phyloP scores from a whole-genome alignment of 2,888 invertebrate genomes.

The Acanthacorydalis orientalis region DNA sequence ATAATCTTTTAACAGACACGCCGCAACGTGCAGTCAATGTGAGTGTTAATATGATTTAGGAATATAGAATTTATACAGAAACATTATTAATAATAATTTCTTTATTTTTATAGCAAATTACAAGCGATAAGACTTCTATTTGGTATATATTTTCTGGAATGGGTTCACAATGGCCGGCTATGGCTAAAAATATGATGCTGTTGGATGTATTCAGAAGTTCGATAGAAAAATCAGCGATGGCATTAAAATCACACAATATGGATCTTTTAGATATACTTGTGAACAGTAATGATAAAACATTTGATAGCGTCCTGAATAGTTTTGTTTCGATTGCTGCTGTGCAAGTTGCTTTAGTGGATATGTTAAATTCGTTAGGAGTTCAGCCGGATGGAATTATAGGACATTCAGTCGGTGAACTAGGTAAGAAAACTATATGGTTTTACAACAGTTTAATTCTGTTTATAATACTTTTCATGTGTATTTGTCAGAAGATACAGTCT shows the following conservation, averaged over 20 bases:
- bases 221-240: slow-evolving; percentile 57
- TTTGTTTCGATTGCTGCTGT: slow-evolving; percentile 91
- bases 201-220: slow-evolving; percentile 68
- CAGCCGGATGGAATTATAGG: slow-evolving; percentile 89
- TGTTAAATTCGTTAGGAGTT: slow-evolving; percentile 57
- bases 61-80: slow-evolving; percentile 2
- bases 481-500: too few species aligned
- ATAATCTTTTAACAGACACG: slow-evolving; percentile 46
- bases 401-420: slow-evolving; percentile 85
- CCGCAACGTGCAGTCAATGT: slow-evolving; percentile 30
- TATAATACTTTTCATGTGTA: too few species aligned
- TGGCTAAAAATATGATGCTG: slow-evolving; percentile 75
- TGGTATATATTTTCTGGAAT: slow-evolving; percentile 97
- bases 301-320: slow-evolving; percentile 74
- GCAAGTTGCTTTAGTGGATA: slow-evolving; percentile 90
- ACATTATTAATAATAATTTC: not conserved
- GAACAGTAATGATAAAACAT: slow-evolving; percentile 56
- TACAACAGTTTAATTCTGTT: too few species aligned
- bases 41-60: slow-evolving; percentile 15
- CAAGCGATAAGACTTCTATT: slow-evolving; percentile 55
- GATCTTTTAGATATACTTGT: slow-evolving; percentile 70
- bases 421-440: slow-evolving; percentile 19
- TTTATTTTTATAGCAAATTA: slow-evolving; percentile 13
- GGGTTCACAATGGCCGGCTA: slow-evolving; percentile 96
- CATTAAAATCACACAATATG: slow-evolving; percentile 60